Evolutionary conservation across 2,888 invertebrate species (phyloP), one percentile per base, ranked within the genome.

Genomic region (Anticlea derivata): DNA sequence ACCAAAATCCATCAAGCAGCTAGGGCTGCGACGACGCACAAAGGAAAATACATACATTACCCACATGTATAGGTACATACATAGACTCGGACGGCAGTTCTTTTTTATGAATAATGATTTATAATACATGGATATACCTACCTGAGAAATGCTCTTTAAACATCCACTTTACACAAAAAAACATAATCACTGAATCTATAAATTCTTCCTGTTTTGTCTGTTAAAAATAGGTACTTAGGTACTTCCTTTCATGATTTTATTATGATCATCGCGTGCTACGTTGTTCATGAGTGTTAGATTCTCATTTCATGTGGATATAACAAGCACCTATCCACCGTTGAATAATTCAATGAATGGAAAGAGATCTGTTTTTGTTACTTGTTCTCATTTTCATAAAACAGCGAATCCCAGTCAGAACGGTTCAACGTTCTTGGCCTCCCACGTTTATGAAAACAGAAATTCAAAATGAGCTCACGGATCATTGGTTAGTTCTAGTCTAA

Each of bases 371-470:
- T 48, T 50, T 45, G 49, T 46, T 41, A 8, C 23, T 17, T 40
- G 37, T 33, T 35, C 35, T 44, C 39, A 44, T 49, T 53, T 45
- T 45, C 39, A 54, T 54, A 50, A 46, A 46, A 49, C 40, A 52
- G 41, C 24, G 33, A 41, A 50, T 41, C 27, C 33, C 37, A 49
- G 37, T 54, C 53, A 39, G 45, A 33, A 8, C 37, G 44, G 33
- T 27, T 41, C 29, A 26, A 31, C 8, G 22, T 34, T 24, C 38
- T 41, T 44, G 33, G 33, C 35, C 45, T 45, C 49, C 39, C 49
- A 49, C 46, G 40, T 49, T 51, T 46, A 46, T 38, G 46, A 46
- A 46, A 46, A 33, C 41, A 40, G 37, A 41, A 33, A 26, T 45
- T 41, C 13, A 13, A 38, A 43, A 43, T 29, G 33, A 20, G 37